Conservation (phyloP, 2,113 vertebrate genomes). For the Danio rerio region DNA sequence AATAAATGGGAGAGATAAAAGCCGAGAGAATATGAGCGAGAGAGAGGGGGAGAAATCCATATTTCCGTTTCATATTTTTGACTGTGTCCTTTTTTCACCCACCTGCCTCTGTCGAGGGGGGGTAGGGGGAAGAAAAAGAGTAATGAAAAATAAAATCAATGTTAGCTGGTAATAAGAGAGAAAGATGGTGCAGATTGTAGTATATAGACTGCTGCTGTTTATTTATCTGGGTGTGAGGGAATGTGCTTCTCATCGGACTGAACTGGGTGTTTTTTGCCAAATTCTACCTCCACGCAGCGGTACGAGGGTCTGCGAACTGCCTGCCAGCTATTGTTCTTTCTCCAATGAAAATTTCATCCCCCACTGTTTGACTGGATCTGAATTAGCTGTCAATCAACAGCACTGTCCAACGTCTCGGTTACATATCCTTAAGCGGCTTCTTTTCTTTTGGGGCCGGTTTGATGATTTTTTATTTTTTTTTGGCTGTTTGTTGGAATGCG, state of each 20-base stretch:
- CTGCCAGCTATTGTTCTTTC: constrained; percentile 39
- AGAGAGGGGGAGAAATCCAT: constrained; percentile 15
- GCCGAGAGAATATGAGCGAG: neutral
- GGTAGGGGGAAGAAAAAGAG: neutral
- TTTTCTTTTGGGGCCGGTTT: neutral
- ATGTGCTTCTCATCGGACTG: constrained; percentile 5
- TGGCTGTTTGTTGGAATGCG: constrained; percentile 16
- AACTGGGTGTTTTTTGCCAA: neutral
- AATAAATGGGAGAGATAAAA: constrained; percentile 27
- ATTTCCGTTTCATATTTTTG: constrained; percentile 12
- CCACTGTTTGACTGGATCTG: constrained; percentile 31
- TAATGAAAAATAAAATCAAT: constrained; percentile 44
- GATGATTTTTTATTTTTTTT: neutral
- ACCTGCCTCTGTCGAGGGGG: neutral
- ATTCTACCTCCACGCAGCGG: constrained; percentile 17
- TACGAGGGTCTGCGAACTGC: neutral
- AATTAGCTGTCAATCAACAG: constrained; percentile 33
- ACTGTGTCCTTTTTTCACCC: constrained; percentile 14
- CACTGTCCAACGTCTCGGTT: neutral
- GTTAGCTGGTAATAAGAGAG: constrained; percentile 25
- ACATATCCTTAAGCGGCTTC: constrained; percentile 1
- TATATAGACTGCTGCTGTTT: constrained; percentile 33
- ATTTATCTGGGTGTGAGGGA: neutral
- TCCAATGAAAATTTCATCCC: constrained; percentile 40
- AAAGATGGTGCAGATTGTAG: constrained; percentile 21